phyloP scores from a whole-genome alignment of 2,113 vertebrate species.

The Antennarius striatus region DNA sequence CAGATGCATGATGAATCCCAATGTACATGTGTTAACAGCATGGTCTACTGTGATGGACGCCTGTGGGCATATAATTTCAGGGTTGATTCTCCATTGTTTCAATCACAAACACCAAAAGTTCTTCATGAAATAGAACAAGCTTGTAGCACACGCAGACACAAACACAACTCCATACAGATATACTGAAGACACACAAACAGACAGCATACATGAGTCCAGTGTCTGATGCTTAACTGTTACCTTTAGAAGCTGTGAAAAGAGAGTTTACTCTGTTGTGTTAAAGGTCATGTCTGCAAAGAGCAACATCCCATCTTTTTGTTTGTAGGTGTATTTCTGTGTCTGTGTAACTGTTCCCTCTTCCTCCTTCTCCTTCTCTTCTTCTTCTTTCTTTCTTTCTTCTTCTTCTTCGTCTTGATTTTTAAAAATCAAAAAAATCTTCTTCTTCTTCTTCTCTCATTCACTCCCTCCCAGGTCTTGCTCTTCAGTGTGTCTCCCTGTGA shows the following conservation, averaged over 20 bases:
- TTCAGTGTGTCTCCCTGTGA: slow-evolving; percentile 68
- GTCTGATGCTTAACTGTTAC: slow-evolving; percentile 21
- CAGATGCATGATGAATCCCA: slow-evolving; percentile 68
- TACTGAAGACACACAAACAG: slow-evolving; percentile 13
- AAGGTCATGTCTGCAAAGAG: slow-evolving; percentile 17
- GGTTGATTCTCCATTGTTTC: slow-evolving; percentile 10
- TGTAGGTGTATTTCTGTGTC: slow-evolving; percentile 62
- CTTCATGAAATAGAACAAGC: slow-evolving; percentile 27
- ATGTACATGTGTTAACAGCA: slow-evolving; percentile 67
- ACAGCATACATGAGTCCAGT: slow-evolving; percentile 9
- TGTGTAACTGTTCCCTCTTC: slow-evolving; percentile 46
- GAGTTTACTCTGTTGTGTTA: slow-evolving; percentile 33
- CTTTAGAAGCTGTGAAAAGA: slow-evolving; percentile 48
- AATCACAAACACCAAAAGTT: slow-evolving; percentile 21
- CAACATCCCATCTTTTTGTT: slow-evolving; percentile 45
- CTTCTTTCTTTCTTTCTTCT: background rate
- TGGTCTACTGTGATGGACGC: slow-evolving; percentile 68
- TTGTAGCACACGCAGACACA: slow-evolving; percentile 19
- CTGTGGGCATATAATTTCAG: slow-evolving; percentile 29
- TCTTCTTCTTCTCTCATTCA: background rate
- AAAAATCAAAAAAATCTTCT: too few relatives aligned
- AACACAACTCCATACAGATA: background rate
- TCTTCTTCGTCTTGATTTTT: too few relatives aligned
- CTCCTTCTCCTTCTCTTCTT: background rate
- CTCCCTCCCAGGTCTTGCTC: slow-evolving; percentile 60